phyloP scores from a whole-genome alignment of 2,797 vertebrate genomes.

The Tangara arthus region DNA sequence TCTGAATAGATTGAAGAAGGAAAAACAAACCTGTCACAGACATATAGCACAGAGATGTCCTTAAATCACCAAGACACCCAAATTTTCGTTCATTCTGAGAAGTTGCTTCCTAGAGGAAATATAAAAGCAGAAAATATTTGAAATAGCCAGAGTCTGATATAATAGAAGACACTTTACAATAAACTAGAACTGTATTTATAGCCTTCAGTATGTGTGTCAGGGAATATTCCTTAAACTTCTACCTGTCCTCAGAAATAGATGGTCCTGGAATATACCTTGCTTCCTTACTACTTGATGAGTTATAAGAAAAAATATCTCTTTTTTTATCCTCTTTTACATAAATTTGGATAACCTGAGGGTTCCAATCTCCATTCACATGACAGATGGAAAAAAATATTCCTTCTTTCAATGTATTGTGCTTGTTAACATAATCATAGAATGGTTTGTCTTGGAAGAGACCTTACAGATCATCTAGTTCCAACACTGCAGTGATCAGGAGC shows the following conservation, averaged over 20 bases:
- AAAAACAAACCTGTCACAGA: neutral
- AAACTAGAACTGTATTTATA: neutral
- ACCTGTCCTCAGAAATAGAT: neutral
- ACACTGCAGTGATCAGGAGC: neutral
- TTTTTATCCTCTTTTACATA: neutral
- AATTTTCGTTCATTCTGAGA: neutral
- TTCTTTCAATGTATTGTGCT: neutral
- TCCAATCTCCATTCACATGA: neutral
- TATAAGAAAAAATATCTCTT: neutral
- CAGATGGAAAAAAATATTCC: neutral
- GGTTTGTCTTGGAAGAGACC: neutral
- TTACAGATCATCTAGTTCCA: neutral
- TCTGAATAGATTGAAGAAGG: neutral
- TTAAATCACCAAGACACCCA: neutral
- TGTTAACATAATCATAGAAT: neutral
- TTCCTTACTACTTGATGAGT: neutral
- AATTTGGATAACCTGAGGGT: neutral
- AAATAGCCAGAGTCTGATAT: neutral
- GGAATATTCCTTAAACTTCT: neutral
- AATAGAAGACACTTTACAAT: neutral
- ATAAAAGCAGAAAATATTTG: neutral
- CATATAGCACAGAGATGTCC: neutral
- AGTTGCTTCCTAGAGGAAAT: neutral
- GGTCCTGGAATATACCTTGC: neutral
- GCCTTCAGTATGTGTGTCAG: neutral